A percentile compares a stretch with the other conserved stretches of the same genome.
These are phyloP conservation scores for Epinephelus lanceolatus DNA, from an alignment of 2,113 vertebrate species.

Conservation along the genomic window DNA sequence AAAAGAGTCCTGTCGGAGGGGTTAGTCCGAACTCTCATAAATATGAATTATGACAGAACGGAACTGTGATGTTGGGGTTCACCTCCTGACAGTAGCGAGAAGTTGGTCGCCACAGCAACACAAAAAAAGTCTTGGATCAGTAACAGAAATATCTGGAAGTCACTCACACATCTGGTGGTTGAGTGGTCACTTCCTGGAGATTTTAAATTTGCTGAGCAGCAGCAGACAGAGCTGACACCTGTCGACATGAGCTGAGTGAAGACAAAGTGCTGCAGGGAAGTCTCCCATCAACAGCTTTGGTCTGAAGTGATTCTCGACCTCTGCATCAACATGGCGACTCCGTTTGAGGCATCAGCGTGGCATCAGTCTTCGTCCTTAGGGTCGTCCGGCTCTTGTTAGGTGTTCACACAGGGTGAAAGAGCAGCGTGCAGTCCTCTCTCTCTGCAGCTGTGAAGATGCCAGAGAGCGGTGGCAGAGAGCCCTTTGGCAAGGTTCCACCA, in stretches of 20 bases:
- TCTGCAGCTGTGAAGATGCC: constrained; percentile 83
- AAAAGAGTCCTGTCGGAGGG: neutral
- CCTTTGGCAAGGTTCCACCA: constrained; percentile 52
- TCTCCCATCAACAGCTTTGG: neutral
- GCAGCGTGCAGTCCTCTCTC: constrained; percentile 92
- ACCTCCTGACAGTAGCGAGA: neutral
- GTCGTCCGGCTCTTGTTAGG: neutral
- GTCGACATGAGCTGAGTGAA: neutral
- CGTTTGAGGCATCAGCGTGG: neutral
- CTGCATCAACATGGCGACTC: neutral
- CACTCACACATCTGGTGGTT: neutral
- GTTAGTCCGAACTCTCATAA: constrained; percentile 17
- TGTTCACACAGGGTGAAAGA: constrained; percentile 92
- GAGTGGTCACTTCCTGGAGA: constrained; percentile 6
- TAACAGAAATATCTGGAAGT: constrained; percentile 34
- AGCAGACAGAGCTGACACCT: neutral
- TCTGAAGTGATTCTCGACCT: neutral
- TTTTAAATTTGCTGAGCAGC: neutral
- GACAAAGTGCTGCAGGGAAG: constrained; percentile 20
- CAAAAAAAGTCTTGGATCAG: constrained; percentile 11
- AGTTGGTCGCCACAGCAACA: neutral
- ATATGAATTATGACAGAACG: neutral
- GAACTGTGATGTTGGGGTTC: neutral
- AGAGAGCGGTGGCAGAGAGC: constrained; percentile 63
- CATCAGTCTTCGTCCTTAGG: neutral